Evolutionary conservation across 2,113 vertebrate species (phyloP).

Genomic region (Mus pahari): DNA sequence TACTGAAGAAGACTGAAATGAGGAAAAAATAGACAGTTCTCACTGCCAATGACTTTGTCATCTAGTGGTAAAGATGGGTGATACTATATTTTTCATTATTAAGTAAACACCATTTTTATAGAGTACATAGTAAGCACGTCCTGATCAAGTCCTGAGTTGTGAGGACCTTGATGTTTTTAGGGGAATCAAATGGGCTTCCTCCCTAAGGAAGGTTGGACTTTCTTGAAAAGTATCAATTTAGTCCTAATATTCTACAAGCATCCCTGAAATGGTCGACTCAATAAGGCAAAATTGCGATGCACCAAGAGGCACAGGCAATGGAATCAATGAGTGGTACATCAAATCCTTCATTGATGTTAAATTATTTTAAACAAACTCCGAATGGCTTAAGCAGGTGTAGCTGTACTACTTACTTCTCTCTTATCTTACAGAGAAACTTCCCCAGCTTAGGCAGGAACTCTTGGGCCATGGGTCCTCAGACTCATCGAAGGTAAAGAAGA

Average conservation of each 20-base stretch:
- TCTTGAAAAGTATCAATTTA: not conserved
- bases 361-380: not conserved
- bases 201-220: not conserved
- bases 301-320: too few relatives aligned
- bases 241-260: not conserved
- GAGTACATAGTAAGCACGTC: not conserved
- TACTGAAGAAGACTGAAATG: not conserved
- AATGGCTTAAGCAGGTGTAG: not conserved
- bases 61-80: constrained; percentile 6
- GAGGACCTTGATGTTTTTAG: not conserved
- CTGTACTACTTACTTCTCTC: not conserved
- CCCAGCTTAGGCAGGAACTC: not conserved
- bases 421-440: not conserved
- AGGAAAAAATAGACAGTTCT: not conserved
- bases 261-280: not conserved
- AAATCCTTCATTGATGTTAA: not conserved
- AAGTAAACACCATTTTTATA: not conserved
- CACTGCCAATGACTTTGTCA: constrained; percentile 24
- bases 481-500: not conserved
- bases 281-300: not conserved
- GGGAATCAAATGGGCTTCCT: not conserved
- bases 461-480: not conserved
- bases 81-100: not conserved
- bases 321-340: too few relatives aligned
- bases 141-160: not conserved